Conservation (phyloP, 2,113 vertebrate genomes). For the Urocynchramus pylzowi region DNA sequence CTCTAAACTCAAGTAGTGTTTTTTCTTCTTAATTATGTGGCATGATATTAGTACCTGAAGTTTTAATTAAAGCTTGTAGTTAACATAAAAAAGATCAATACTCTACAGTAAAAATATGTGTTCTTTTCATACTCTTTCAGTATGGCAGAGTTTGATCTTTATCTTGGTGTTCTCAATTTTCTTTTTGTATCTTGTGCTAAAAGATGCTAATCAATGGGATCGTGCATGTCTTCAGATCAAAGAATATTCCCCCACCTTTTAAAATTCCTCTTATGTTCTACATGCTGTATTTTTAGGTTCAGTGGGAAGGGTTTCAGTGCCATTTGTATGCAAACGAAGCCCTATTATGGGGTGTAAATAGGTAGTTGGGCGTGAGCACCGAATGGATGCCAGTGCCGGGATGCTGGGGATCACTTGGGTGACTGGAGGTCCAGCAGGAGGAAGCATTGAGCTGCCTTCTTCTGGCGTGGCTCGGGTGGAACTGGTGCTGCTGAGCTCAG, state of each 20-base stretch:
- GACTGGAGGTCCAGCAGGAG: neutral
- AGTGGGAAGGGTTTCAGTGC: neutral
- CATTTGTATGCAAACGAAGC: neutral
- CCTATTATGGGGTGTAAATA: neutral
- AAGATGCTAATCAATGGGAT: neutral
- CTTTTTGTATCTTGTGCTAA: neutral
- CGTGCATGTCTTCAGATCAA: neutral
- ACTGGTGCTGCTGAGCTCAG: neutral
- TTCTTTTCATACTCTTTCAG: neutral
- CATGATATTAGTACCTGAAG: neutral
- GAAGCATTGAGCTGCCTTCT: neutral
- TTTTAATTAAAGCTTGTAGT: neutral
- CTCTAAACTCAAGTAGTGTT: neutral
- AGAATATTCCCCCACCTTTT: neutral
- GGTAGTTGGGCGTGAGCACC: neutral
- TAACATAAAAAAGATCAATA: neutral
- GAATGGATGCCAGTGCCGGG: rapidly evolving
- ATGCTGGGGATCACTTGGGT: neutral
- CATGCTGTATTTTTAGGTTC: neutral
- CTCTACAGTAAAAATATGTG: neutral
- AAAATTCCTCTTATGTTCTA: neutral
- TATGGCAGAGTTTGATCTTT: neutral
- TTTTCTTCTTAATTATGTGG: neutral
- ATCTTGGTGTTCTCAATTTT: neutral
- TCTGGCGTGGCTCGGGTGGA: neutral